Percentiles rank a stretch among this genome's conserved stretches.
phyloP scores from a whole-genome alignment of 2,888 invertebrate species.

The Tillus elongatus region DNA sequence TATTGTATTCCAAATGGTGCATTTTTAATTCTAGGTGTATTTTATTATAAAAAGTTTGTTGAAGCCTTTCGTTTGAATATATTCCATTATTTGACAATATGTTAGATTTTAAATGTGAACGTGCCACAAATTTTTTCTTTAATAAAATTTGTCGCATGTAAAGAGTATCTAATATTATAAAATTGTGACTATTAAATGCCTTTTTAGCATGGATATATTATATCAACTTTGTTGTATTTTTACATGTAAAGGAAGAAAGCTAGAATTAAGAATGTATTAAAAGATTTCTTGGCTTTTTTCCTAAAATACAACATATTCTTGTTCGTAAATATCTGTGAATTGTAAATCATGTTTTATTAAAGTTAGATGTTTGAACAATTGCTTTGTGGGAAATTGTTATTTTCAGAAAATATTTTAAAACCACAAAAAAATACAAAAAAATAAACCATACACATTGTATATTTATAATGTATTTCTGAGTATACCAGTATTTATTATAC shows the following conservation, averaged over 20 bases:
- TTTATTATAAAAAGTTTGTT: constrained; percentile 22
- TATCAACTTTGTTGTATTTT: constrained; percentile 40
- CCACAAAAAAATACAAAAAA: constrained; percentile 42
- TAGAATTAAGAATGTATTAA: constrained; percentile 22
- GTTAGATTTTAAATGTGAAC: constrained; percentile 34
- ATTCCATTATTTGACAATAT: constrained; percentile 45
- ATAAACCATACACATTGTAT: constrained; percentile 47
- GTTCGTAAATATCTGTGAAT: constrained; percentile 42
- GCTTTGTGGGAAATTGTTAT: constrained; percentile 49
- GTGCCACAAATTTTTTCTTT: too few species aligned
- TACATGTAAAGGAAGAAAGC: constrained; percentile 33
- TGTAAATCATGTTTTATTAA: constrained; percentile 42
- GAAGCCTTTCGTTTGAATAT: constrained; percentile 27
- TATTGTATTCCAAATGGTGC: constrained; percentile 15
- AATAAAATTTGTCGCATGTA: too few species aligned
- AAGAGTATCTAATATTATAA: constrained; percentile 36
- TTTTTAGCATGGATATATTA: constrained; percentile 43
- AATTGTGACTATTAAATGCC: constrained; percentile 44
- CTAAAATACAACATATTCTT: constrained; percentile 38
- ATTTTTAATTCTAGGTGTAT: constrained; percentile 8
- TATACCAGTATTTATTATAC: constrained; percentile 49
- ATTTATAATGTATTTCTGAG: constrained; percentile 49
- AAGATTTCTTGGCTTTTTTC: constrained; percentile 28
- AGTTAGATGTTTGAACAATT: constrained; percentile 45
- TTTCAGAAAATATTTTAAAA: constrained; percentile 48